Conservation (phyloP, 1,140 invertebrate genomes). For the Platyura marginata region DNA sequence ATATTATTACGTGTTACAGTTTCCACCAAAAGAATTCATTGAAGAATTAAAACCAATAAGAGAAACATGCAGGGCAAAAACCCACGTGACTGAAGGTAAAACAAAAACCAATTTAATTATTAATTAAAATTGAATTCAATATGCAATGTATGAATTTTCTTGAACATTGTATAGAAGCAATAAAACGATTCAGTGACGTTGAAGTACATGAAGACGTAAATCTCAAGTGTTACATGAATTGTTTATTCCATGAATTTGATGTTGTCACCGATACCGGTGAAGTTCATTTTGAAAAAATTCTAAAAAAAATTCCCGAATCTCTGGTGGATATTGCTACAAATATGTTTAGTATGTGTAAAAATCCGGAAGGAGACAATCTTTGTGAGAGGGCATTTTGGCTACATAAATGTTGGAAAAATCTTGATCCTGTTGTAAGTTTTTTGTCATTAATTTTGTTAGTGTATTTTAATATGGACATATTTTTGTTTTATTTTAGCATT, state of each 20-base stretch:
- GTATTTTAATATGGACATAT: not conserved
- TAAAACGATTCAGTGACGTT: not conserved
- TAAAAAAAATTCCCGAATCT: conserved; percentile 9
- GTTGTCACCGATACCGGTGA: conserved; percentile 19
- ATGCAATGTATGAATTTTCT: too few species aligned
- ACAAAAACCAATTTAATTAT: too few species aligned
- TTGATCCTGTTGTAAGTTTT: conserved; percentile 16
- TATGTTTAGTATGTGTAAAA: conserved; percentile 13
- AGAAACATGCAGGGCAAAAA: too few species aligned
- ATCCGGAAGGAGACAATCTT: conserved; percentile 15
- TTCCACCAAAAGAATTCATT: too few species aligned
- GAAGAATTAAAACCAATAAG: too few species aligned
- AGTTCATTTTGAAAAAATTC: conserved; percentile 16
- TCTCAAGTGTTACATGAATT: conserved; percentile 6
- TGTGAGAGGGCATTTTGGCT: conserved; percentile 21
- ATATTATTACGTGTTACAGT: too few species aligned
- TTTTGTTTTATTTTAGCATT: not conserved
- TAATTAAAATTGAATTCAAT: too few species aligned
- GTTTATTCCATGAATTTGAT: conserved; percentile 15
- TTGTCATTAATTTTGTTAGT: conserved; percentile 3
- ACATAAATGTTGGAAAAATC: conserved; percentile 20
- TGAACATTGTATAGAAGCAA: conserved; percentile 8
- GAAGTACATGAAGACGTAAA: not conserved
- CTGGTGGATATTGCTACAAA: conserved; percentile 10
- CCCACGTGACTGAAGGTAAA: too few species aligned